Evolutionary conservation across 2,888 invertebrate genomes (phyloP).

Genomic region (Lasioglossum vierecki): DNA sequence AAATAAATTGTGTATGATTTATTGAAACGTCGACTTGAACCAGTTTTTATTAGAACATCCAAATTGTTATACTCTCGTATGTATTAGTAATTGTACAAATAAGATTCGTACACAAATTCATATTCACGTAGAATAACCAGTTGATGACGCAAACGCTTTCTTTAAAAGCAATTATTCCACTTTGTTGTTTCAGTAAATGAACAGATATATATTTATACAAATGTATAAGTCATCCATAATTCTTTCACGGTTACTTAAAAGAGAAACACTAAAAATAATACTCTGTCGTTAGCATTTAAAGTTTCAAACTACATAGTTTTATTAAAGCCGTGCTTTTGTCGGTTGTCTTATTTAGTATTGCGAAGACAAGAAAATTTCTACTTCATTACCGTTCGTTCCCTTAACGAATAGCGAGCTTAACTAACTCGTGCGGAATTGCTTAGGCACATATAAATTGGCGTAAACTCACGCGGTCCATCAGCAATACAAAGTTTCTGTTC

Average conservation of each 20-base stretch:
- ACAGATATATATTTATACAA: too few species aligned
- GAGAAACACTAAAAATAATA: too few species aligned
- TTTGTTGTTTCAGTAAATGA: neutral
- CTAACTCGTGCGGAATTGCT: neutral
- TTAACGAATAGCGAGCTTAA: neutral
- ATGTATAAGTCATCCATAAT: too few species aligned
- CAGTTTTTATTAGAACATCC: neutral
- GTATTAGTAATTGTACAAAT: neutral
- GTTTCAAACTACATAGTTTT: neutral
- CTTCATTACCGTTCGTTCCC: neutral
- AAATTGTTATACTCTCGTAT: neutral
- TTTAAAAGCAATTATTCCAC: neutral
- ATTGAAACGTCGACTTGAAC: neutral
- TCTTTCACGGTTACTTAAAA: too few species aligned
- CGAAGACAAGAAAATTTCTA: neutral
- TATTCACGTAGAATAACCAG: neutral
- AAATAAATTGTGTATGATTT: neutral
- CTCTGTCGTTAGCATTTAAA: too few species aligned
- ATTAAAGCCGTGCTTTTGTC: neutral
- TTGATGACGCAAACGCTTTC: neutral
- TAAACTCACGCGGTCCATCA: neutral
- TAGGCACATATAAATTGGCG: neutral
- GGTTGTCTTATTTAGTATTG: neutral
- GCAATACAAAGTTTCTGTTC: neutral
- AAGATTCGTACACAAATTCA: neutral